Conservation (phyloP, 1,140 invertebrate species). For the Chironomus striatipennis region DNA sequence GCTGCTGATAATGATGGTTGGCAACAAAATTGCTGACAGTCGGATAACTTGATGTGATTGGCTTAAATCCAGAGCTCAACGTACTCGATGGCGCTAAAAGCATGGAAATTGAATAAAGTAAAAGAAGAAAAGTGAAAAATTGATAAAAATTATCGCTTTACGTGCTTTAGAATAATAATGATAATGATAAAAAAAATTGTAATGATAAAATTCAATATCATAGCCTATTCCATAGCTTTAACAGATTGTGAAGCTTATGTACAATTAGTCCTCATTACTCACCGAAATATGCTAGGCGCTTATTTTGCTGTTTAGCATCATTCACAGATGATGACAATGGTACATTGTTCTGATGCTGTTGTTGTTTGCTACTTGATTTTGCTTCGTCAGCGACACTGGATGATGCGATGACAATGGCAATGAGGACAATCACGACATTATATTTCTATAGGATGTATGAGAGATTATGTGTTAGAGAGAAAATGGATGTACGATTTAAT, state of each 20-base stretch:
- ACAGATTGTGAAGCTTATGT: not conserved
- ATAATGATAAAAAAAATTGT: not conserved
- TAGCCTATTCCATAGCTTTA: not conserved
- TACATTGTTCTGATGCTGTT: not conserved
- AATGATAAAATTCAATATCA: no score
- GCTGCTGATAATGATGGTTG: not conserved
- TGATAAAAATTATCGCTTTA: not conserved
- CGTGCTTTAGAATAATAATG: not conserved
- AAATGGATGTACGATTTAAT: no score
- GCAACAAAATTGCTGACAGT: slow-evolving; percentile 3
- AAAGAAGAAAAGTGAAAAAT: not conserved
- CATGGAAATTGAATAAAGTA: no score
- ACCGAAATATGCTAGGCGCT: not conserved
- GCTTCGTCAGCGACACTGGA: not conserved
- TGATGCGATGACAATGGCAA: not conserved
- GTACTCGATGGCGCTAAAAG: not conserved
- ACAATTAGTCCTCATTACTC: slow-evolving; percentile 23
- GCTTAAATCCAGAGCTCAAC: not conserved
- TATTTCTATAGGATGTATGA: not conserved
- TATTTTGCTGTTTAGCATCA: slow-evolving; percentile 15
- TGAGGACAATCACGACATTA: not conserved
- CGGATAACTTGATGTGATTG: not conserved
- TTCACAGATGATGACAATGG: slow-evolving; percentile 11
- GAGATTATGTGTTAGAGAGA: not conserved
- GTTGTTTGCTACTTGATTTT: not conserved